A percentile compares a stretch with the other conserved stretches of the same genome.
Conservation (phyloP, 2,113 vertebrate genomes). For the Pyxicephalus adspersus region DNA sequence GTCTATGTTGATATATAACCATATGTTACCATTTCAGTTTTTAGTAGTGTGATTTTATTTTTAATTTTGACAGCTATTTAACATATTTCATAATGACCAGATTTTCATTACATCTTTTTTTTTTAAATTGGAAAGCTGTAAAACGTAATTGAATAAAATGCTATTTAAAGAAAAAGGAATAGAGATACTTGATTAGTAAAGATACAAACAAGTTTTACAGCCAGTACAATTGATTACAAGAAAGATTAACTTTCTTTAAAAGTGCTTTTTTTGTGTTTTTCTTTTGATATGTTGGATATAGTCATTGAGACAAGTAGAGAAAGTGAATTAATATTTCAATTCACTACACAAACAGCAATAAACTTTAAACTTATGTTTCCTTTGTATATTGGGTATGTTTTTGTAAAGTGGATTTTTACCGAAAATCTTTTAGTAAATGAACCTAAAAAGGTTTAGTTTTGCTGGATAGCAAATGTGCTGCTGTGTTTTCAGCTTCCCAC, state of each 20-base stretch:
- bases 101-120: background rate
- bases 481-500: too few relatives aligned
- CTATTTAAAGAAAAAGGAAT: background rate
- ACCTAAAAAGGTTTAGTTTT: too few relatives aligned
- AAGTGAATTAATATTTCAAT: too few relatives aligned
- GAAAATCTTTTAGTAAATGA: too few relatives aligned
- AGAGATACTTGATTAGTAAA: background rate
- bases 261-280: background rate
- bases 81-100: background rate
- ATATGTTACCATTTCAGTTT: too few relatives aligned
- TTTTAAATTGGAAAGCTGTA: background rate
- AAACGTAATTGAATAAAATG: background rate
- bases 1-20: too few relatives aligned
- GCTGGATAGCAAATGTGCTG: too few relatives aligned
- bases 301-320: too few relatives aligned
- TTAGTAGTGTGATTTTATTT: background rate
- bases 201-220: background rate
- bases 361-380: too few relatives aligned
- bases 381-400: too few relatives aligned
- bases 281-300: background rate
- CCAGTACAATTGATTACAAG: constrained; percentile 3
- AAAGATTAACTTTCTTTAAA: background rate
- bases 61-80: background rate
- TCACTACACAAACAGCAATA: too few relatives aligned
- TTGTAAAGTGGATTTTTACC: too few relatives aligned